Evolutionary conservation across 2,797 vertebrate genomes (phyloP), one percentile per base, ranked within the genome.

Genomic region (Phoebastria nigripes): DNA sequence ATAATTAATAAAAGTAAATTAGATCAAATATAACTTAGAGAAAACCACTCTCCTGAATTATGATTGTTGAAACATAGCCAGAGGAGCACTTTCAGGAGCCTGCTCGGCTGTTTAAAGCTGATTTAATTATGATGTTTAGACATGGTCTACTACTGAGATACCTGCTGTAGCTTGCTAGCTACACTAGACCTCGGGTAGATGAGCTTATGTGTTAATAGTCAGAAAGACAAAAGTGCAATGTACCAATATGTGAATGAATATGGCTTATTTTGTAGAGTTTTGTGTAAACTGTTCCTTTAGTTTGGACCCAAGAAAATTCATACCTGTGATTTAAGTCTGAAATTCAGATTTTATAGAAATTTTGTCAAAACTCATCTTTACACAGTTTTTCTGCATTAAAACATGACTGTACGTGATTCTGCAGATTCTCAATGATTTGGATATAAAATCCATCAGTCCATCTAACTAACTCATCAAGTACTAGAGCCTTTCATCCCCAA

Each of bases 1-100:
- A 82, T 87, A 94, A 95, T 95, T 95, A 95, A 91, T 73, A 89
- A 90, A 95, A 95, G 28, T 49, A 94, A 94, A 96, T 96, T 82
- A 85, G 74, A 93, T 92, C 63, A 91, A 93, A 87, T 69, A 46
- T 3, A 96, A 78, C 63, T 94, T 56, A 67, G 59, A 91, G 73
- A 84, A 96, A 94, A 92, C 13, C 78, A 91, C 78, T 85, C 78
- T 93, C 46, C 58, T 91, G 81, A 92, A 89, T 87, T 85, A 87
- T 28, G 56, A 69, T 49, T 90, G 61, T 49, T 94, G 87, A 94
- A 95, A 89, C 54, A 62, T 5, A 91, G 93, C 90, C 96, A 96
- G 81, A 95, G 81, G 16, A 95, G 87, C 90, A 96, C 92, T 97
- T 96, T 93, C 78, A 93, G 83, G 22, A 82, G 78, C 49, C 72